Conservation (phyloP, 2,113 vertebrate genomes). For the Tretioscincus oriximinensis region DNA sequence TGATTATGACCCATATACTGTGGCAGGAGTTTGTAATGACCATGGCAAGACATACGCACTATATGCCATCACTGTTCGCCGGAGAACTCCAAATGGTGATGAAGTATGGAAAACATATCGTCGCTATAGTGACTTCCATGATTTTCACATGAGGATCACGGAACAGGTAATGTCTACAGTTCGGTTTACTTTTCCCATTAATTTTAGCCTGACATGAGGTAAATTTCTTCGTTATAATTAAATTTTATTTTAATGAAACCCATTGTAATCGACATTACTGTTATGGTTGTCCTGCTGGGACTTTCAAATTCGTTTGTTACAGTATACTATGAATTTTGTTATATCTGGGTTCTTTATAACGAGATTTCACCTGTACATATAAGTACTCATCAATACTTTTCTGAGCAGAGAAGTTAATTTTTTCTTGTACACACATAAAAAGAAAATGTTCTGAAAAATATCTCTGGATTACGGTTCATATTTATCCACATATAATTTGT, state of each 20-base stretch:
- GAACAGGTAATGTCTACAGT: conserved; percentile 81
- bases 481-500: neutral
- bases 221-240: too few species aligned
- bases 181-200: neutral
- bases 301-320: too few species aligned
- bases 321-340: too few species aligned
- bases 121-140: conserved; percentile 97
- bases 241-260: too few species aligned
- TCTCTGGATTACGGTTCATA: neutral
- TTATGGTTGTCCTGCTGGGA: too few species aligned
- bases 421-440: neutral
- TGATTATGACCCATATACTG: conserved; percentile 88
- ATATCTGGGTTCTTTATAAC: too few species aligned
- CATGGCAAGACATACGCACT: conserved; percentile 97
- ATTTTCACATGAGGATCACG: conserved; percentile 98
- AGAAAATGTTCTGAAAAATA: neutral
- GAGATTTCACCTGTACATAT: too few species aligned
- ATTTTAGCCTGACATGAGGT: neutral
- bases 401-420: neutral
- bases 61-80: conserved; percentile 93
- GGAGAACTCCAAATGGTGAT: conserved; percentile 80
- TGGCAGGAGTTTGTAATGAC: conserved; percentile 98
- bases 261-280: too few species aligned
- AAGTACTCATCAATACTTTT: neutral
- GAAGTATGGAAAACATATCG: conserved; percentile 97